Base-by-base conservation (phyloP, 2,113 vertebrate species). In the Zosterops lateralis region DNA sequence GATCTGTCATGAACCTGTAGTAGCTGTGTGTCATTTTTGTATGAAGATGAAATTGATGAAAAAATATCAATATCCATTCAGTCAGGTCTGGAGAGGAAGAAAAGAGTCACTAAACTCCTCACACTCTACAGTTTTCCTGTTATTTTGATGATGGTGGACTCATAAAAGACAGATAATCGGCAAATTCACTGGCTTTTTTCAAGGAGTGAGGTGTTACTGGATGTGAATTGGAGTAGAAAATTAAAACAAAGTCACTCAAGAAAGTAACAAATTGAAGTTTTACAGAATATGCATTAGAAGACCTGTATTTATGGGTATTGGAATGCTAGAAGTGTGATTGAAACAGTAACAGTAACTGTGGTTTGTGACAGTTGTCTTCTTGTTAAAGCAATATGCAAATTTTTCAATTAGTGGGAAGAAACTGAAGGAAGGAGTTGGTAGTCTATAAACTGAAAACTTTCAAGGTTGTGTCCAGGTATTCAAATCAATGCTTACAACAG, bases 381-480 rank as follows among this genome's bases (percentile, higher is more conserved):
- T 51, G 44, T 70, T 62, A 56, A 75, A 64, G 7, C 40, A 32
- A 74, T 74, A 89, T 50, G n/a, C n/a, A 67, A 67, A 67, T 60
- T 32, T 79, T 62, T 40, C 64, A 64, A 28, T 78, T 53, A 73
- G n/a, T 28, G 24, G 7, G 20, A 73, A 86, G 31, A 57, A 92
- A 87, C 77, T 44, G 28, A 6, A 62, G 42, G 61, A 81, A 34
- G 28, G 48, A 89, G 40, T 50, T 79, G 54, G 34, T 53, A 86
- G 60, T 80, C 34, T 62, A 44, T 72, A 87, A 91, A 82, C 14
- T 40, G 48, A 68, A 92, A 92, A 34, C 70, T 89, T 89, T 93
- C 95, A 95, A 96, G 94, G 93, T 92, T 95, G 58, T 77, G 36
- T 56, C 48, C 61, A 91, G 47, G 56, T 93, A 83, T 87, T 94